phyloP scores from a whole-genome alignment of 2,888 invertebrate species.

The Cancer borealis region DNA sequence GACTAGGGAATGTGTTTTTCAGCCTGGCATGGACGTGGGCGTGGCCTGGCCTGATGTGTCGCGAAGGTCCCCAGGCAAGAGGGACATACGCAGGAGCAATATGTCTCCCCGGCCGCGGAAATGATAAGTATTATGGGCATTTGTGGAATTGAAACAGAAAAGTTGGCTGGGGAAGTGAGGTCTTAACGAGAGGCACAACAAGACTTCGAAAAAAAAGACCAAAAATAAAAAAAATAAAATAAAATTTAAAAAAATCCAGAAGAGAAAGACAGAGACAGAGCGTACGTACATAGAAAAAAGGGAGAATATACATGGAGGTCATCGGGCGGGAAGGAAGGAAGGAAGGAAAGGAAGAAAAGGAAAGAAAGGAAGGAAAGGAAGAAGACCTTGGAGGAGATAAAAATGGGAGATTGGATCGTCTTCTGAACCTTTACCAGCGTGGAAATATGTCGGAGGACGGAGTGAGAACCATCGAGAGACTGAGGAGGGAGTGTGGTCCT shows the following conservation, averaged over 20 bases:
- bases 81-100: conserved; percentile 68
- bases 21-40: conserved; percentile 50
- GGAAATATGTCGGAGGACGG: conserved; percentile 11
- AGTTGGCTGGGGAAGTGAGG: conserved; percentile 68
- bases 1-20: conserved; percentile 57
- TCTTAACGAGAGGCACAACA: conserved; percentile 64
- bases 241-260: neutral
- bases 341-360: conserved; percentile 4
- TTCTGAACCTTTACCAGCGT: neutral
- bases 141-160: conserved; percentile 73
- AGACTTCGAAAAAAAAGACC: neutral
- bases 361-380: neutral
- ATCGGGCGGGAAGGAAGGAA: neutral
- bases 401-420: neutral
- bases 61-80: conserved; percentile 42
- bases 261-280: neutral
- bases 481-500: neutral
- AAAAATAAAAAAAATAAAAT: neutral
- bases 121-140: conserved; percentile 72
- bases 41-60: conserved; percentile 55
- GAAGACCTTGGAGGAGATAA: neutral
- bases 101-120: conserved; percentile 61
- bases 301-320: neutral
- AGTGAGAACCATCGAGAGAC: neutral
- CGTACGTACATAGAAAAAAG: neutral